Evolutionary conservation across 2,888 invertebrate species (phyloP).

Genomic region (Drosophila percnosoma): DNA sequence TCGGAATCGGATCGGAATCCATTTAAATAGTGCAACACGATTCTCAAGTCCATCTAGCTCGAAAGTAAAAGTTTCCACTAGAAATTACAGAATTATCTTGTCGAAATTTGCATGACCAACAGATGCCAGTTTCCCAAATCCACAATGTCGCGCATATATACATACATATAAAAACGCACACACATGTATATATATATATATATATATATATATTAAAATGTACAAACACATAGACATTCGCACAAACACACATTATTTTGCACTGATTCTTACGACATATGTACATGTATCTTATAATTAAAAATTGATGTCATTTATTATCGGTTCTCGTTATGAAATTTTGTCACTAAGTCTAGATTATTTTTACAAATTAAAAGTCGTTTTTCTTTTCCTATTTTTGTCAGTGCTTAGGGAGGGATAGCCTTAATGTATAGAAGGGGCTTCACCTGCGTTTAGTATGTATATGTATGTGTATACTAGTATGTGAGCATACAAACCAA

Average conservation of each 20-base stretch:
- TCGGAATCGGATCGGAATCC: background rate
- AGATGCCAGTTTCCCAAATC: constrained; percentile 28
- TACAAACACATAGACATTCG: constrained; percentile 17
- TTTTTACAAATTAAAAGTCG: constrained; percentile 11
- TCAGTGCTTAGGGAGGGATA: constrained; percentile 18
- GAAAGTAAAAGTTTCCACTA: constrained; percentile 23
- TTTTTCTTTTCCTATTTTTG: constrained; percentile 6
- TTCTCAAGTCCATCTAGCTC: constrained; percentile 42
- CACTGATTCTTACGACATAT: constrained; percentile 5
- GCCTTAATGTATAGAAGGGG: constrained; percentile 7
- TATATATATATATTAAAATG: constrained; percentile 12
- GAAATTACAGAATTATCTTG: constrained; percentile 8
- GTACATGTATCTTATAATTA: constrained; percentile 8
- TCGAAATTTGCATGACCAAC: constrained; percentile 19
- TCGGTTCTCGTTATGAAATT: constrained; percentile 8
- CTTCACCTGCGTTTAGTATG: constrained; percentile 13
- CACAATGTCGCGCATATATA: constrained; percentile 11
- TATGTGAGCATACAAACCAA: constrained; percentile 15
- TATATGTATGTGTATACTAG: background rate
- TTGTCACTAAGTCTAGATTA: constrained; percentile 1
- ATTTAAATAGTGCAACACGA: constrained; percentile 39
- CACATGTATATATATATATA: constrained; percentile 7
- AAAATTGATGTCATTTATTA: background rate
- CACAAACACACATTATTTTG: constrained; percentile 6
- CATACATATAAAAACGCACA: constrained; percentile 6